Conservation (phyloP, 1,140 invertebrate species). For the Sycophaga agraensis region DNA sequence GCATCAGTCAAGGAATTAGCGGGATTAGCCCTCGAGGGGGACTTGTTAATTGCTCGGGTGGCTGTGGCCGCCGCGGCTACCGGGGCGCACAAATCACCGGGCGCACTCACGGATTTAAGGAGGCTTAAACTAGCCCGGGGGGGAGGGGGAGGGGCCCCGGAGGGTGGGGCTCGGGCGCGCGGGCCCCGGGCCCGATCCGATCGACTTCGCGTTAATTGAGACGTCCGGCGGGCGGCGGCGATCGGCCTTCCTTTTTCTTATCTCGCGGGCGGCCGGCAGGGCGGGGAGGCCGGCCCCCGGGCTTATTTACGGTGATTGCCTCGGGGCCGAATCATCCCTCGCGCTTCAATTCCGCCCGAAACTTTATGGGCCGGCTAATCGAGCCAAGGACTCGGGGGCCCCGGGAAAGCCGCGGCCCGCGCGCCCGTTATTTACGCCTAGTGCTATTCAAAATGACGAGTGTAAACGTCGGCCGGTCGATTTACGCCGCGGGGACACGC, state of each 20-base stretch:
- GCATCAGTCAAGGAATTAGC: slow-evolving; percentile 53
- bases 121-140: slow-evolving; percentile 43
- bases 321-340: no score
- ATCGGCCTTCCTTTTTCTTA: no score
- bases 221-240: no score
- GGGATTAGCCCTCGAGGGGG: slow-evolving; percentile 47
- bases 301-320: no score
- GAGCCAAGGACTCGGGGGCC: no score
- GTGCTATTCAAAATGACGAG: slow-evolving; percentile 53
- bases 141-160: slow-evolving; percentile 35
- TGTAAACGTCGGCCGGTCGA: slow-evolving; percentile 48
- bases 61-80: slow-evolving; percentile 20
- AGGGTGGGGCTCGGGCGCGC: no score
- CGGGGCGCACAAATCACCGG: slow-evolving; percentile 44
- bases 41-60: slow-evolving; percentile 52
- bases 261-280: background rate
- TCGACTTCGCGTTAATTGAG: no score
- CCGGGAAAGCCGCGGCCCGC: no score
- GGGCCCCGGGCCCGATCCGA: no score
- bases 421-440: slow-evolving; percentile 53
- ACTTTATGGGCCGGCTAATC: no score
- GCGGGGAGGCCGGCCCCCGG: no score
- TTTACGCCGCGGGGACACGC: slow-evolving; percentile 37
- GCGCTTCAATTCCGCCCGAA: no score
- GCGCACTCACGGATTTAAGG: slow-evolving; percentile 50